A percentile compares a stretch with the other conserved stretches of the same genome.
Conservation (phyloP, 2,797 vertebrate species). For the Menidia menidia region DNA sequence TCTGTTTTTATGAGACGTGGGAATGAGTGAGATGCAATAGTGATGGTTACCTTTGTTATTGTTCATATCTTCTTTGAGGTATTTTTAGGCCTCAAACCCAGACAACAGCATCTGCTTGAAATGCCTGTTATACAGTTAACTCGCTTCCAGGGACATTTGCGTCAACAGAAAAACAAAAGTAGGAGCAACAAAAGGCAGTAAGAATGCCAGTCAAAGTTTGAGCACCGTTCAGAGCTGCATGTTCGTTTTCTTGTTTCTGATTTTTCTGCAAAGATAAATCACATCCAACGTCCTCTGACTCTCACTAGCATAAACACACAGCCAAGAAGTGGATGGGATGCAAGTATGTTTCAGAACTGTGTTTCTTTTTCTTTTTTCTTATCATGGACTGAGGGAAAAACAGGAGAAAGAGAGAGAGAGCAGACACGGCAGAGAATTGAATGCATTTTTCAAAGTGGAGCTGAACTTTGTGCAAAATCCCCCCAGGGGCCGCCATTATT, state of each 20-base stretch:
- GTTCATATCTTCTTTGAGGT: conserved; percentile 51
- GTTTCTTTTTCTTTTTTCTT: conserved; percentile 20
- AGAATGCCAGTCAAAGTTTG: conserved; percentile 35
- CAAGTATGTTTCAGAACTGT: conserved; percentile 62
- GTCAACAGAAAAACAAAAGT: conserved; percentile 25
- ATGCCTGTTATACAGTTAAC: conserved; percentile 40
- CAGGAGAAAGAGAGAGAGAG: conserved; percentile 42
- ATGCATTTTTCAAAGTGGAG: conserved; percentile 79
- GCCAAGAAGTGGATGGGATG: conserved; percentile 27
- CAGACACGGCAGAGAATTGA: conserved; percentile 71
- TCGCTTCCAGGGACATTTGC: conserved; percentile 38
- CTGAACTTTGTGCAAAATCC: conserved; percentile 79
- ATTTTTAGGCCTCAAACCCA: conserved; percentile 44
- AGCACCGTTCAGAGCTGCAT: conserved; percentile 34
- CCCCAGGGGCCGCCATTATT: conserved; percentile 78
- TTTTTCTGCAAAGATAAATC: conserved; percentile 61
- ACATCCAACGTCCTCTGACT: conserved; percentile 9
- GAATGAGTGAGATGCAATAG: conserved; percentile 32
- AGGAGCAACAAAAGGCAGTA: conserved; percentile 23
- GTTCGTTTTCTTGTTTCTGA: conserved; percentile 56
- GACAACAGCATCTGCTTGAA: conserved; percentile 44
- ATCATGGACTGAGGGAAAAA: conserved; percentile 17
- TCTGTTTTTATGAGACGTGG: not conserved
- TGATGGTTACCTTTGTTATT: conserved; percentile 44
- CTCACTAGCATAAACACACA: conserved; percentile 41